These are phyloP conservation scores for Phyllotreta striolata DNA, from an alignment of 2,888 invertebrate species.

Conservation along the genomic window DNA sequence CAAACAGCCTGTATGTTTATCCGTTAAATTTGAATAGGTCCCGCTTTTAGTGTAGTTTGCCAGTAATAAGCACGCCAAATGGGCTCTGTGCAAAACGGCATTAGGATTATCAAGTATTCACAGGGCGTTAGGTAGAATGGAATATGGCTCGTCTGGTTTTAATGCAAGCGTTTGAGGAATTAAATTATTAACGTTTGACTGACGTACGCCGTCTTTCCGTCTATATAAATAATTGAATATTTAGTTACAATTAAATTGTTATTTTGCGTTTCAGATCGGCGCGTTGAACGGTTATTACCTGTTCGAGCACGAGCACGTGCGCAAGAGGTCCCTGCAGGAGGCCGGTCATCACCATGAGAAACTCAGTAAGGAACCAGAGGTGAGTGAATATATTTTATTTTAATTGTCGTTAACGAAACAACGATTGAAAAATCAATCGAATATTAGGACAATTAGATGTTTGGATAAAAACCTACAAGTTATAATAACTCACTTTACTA, in stretches of 20 bases:
- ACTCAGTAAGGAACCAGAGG: constrained; percentile 79
- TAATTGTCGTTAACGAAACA: too few relatives aligned
- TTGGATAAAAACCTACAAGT: too few relatives aligned
- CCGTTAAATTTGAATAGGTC: constrained; percentile 4
- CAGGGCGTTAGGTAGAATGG: neutral
- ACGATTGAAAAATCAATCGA: too few relatives aligned
- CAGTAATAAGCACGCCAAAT: constrained; percentile 5
- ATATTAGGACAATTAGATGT: too few relatives aligned
- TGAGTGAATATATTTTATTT: constrained; percentile 65
- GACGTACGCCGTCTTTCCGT: too few relatives aligned
- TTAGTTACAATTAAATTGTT: constrained; percentile 19
- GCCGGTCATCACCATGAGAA: constrained; percentile 81
- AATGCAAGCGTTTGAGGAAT: too few relatives aligned
- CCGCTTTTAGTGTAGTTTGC: constrained; percentile 2
- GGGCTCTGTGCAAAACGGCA: constrained; percentile 1
- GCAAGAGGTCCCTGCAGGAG: constrained; percentile 82
- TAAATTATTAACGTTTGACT: too few relatives aligned
- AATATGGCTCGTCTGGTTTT: neutral
- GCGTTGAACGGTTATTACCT: constrained; percentile 86
- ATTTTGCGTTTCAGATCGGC: constrained; percentile 81
- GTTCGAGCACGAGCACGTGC: constrained; percentile 83
- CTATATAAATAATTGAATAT: neutral
- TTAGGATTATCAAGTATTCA: constrained; percentile 5
- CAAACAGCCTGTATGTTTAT: constrained; percentile 5
- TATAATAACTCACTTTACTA: too few relatives aligned